Evolutionary conservation across 2,888 invertebrate species (phyloP), one percentile per base, ranked within the genome.

Genomic region (Endotricha flammealis): DNA sequence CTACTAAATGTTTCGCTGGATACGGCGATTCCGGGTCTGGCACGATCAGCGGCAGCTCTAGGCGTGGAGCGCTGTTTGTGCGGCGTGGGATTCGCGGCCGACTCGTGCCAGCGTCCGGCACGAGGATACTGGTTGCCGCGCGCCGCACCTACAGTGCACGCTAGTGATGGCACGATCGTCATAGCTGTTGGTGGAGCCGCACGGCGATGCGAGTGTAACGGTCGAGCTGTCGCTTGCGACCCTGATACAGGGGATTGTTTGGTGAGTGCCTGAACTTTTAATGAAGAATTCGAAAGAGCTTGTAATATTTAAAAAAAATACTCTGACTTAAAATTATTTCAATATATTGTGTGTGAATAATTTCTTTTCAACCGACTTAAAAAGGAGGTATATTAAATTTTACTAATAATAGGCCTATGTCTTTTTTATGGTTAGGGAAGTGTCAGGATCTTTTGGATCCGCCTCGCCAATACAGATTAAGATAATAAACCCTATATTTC

Each of bases 101-200:
- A 92, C 0, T 98, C 98, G 0, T 99, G 99, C 73, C 98, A 98
- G 80, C 91, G 93, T 64, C 95, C 96, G 0, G 93, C 92, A 23
- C 72, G 88, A 4, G 98, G 98, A 0, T 97, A 92, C 74, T 93
- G 93, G 89, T 91, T 92, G 66, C 90, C 91, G 23, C 78, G 81
- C 14, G 79, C 79, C 29, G 50, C 57, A 12, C 61, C 74, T 3
- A 82, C 63, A 28, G 65, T 79, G 74, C 77, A 53, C 66, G 75
- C 57, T 29, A 75, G 81, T 0, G 90, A 92, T 22, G 91, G 92
- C 8, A 91, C 92, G 0, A 91, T 92, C 39, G 90, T 94, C 12
- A 93, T 96, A 45, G 91, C 93, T 49, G 79, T 94, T 28, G 91
- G 96, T 30, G 96, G 96, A 1, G 90, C 92, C 38, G 93, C 95